Evolutionary conservation across 2,113 vertebrate species (phyloP).

Genomic region (Grammomys surdaster): DNA sequence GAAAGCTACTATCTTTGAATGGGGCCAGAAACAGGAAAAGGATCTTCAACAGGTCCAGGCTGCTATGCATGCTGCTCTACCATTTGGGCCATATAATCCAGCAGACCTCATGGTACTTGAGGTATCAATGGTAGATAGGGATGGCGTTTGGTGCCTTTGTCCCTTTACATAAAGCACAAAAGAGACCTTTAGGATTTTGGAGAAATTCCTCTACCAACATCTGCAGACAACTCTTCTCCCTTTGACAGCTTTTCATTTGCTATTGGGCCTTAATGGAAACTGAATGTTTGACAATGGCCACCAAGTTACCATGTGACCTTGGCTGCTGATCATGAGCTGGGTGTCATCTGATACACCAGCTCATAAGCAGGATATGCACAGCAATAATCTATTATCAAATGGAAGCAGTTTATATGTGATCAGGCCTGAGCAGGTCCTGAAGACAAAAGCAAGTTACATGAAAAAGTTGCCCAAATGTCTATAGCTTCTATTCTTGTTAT

Average conservation of each 20-base stretch:
- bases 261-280: background rate
- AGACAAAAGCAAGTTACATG: background rate
- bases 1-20: background rate
- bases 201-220: background rate
- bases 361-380: background rate
- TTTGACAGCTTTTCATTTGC: background rate
- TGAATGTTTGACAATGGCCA: background rate
- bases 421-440: background rate
- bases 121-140: background rate
- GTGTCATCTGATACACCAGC: background rate
- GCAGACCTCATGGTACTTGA: background rate
- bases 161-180: background rate
- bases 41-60: background rate
- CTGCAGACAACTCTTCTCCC: no score
- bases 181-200: background rate
- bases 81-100: background rate
- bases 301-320: background rate
- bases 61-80: background rate
- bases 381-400: background rate
- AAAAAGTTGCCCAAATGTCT: background rate
- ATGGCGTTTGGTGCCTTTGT: background rate
- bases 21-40: background rate
- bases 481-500: background rate
- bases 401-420: background rate
- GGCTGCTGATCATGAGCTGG: background rate